These are phyloP conservation scores for Otis tarda DNA, from an alignment of 2,113 vertebrate genomes.

Conservation along the genomic window DNA sequence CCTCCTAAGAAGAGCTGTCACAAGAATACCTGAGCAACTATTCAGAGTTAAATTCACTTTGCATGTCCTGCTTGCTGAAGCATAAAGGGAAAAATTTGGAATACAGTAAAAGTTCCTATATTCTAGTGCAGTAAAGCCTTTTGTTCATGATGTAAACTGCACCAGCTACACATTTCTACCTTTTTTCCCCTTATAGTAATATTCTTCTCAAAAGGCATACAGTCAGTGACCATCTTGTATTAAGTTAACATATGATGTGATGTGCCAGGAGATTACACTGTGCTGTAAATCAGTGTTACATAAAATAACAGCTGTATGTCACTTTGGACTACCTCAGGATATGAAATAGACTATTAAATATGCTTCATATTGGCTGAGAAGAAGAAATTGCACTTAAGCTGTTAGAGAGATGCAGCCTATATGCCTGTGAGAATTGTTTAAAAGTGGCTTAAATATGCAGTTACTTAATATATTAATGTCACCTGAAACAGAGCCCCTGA, in stretches of 20 bases:
- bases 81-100: neutral
- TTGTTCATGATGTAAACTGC: neutral
- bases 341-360: neutral
- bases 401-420: neutral
- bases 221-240: neutral
- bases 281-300: neutral
- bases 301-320: neutral
- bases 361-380: neutral
- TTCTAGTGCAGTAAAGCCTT: neutral
- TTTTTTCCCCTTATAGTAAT: neutral
- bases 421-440: neutral
- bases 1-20: neutral
- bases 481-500: neutral
- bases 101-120: neutral
- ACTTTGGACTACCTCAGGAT: neutral
- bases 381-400: neutral
- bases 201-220: neutral
- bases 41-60: neutral
- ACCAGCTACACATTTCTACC: neutral
- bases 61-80: neutral
- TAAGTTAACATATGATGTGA: neutral
- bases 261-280: neutral
- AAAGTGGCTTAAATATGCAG: neutral
- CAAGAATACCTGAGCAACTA: neutral
- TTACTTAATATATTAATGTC: neutral